Evolutionary conservation across 2,888 invertebrate species (phyloP), one percentile per base, ranked within the genome.

Genomic region (Hermodice carunculata): DNA sequence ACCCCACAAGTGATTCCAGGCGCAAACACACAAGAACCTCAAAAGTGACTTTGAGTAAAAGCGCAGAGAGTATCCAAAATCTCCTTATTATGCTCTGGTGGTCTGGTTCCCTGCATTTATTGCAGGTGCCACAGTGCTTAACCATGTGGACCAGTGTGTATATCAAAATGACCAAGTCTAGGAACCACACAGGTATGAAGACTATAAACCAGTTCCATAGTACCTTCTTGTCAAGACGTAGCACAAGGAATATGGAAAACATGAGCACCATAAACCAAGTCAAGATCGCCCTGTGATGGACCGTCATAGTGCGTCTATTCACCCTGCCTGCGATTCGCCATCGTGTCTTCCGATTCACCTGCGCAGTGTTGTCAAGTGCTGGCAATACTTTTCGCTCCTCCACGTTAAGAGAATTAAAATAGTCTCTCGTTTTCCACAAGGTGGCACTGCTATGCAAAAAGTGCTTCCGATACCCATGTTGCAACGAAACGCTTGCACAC

Each of bases 121-220:
- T 77, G 64, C 83, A 81, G 56, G n/a, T n/a, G n/a, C n/a, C n/a
- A n/a, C n/a, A n/a, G n/a, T 93, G 92, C 11, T 94, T 92, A 73
- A 95, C 90, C 87, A 95, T 93, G 80, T 94, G 92, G 80, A 96
- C 94, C 56, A 93, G 86, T n/a, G 94, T 93, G 81, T 94, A 94
- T 65, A 94, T 92, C 48, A 95, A 87, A 63, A 96, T 88, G 76
- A 95, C 93, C 52, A 91, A 90, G 85, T 96, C 95, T 81, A 94
- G 95, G 46, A 95, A 89, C 95, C 95, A 96, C 89, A 96, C 90
- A 2, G 96, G 96, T 67, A 95, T 92, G 76, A 96, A 96, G 44
- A 96, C 94, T 51, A 96, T 92, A 81, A 96, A 96, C 94, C 94
- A 96, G 85, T 94, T 96, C 95, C 96, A 96, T 81, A 93, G 91